These are phyloP conservation scores for Trachymyrmex septentrionalis DNA, from an alignment of 1,140 invertebrate species.

Conservation along the genomic window DNA sequence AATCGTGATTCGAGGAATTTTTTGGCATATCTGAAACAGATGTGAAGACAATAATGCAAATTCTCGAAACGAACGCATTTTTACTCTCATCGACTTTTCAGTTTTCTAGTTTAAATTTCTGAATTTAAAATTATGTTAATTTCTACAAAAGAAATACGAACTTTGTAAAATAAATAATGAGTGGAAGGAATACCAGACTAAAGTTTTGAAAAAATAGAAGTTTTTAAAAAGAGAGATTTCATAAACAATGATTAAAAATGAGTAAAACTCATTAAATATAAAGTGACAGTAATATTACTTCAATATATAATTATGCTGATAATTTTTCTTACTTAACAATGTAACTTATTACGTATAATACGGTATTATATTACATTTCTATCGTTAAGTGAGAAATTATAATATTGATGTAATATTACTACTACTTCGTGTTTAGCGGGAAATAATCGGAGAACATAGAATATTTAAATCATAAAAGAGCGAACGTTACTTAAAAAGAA, in stretches of 20 bases:
- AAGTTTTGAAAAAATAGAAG: background rate
- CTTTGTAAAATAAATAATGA: background rate
- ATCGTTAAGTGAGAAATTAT: too few relatives aligned
- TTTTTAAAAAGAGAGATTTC: background rate
- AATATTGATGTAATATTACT: too few relatives aligned
- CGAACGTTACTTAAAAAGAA: background rate
- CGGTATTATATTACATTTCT: too few relatives aligned
- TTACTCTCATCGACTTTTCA: background rate
- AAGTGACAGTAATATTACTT: too few relatives aligned
- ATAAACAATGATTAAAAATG: background rate
- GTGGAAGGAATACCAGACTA: background rate
- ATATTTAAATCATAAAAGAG: background rate
- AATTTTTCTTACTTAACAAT: too few relatives aligned
- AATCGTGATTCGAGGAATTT: background rate
- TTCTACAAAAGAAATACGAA: background rate
- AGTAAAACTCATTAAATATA: background rate
- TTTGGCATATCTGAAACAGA: background rate
- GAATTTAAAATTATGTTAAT: background rate
- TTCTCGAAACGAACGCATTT: background rate
- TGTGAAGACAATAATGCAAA: conserved; percentile 1
- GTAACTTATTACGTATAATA: too few relatives aligned
- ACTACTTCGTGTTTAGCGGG: too few relatives aligned
- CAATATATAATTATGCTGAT: too few relatives aligned
- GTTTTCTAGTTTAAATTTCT: background rate
- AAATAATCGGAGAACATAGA: background rate